A percentile compares a stretch with the other conserved stretches of the same genome.
These are phyloP conservation scores for Pelodytes ibericus DNA, from an alignment of 2,797 vertebrate species.

Conservation along the genomic window DNA sequence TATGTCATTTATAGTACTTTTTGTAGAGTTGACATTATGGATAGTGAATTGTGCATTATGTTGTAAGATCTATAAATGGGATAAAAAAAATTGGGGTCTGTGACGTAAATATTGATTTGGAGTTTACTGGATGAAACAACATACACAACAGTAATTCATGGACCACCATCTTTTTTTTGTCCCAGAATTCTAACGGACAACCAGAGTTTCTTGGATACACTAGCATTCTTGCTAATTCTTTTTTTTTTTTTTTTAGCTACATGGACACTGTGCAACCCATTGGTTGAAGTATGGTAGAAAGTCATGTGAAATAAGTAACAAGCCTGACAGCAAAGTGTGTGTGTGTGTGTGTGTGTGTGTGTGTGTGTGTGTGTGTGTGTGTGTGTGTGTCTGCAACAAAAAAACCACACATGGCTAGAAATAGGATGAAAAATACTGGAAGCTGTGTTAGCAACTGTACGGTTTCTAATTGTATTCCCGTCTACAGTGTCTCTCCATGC, in stretches of 20 bases:
- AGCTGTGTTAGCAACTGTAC: neutral
- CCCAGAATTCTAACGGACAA: too few relatives aligned
- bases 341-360: slow-evolving; percentile 28
- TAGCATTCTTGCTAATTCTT: slow-evolving; percentile 3
- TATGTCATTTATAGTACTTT: too few relatives aligned
- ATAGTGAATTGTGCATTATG: too few relatives aligned
- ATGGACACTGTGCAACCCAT: neutral
- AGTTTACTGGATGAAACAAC: too few relatives aligned
- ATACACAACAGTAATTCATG: too few relatives aligned
- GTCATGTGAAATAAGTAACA: neutral
- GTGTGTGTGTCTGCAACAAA: too few relatives aligned
- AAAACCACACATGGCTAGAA: slow-evolving; percentile 7
- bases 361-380: slow-evolving; percentile 26
- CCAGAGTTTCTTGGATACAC: too few relatives aligned
- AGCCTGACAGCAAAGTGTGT: slow-evolving; percentile 35
- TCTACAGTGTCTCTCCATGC: slow-evolving; percentile 42
- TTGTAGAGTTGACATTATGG: too few relatives aligned
- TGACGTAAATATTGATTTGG: too few relatives aligned
- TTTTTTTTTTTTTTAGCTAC: neutral
- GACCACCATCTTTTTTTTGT: too few relatives aligned
- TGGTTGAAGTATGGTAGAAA: neutral
- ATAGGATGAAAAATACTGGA: slow-evolving; percentile 25
- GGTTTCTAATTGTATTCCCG: slow-evolving; percentile 40
- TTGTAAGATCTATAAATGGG: too few relatives aligned
- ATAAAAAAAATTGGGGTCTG: too few relatives aligned